Base-by-base conservation (phyloP, 2,797 vertebrate genomes). In the Psittacula echo region DNA sequence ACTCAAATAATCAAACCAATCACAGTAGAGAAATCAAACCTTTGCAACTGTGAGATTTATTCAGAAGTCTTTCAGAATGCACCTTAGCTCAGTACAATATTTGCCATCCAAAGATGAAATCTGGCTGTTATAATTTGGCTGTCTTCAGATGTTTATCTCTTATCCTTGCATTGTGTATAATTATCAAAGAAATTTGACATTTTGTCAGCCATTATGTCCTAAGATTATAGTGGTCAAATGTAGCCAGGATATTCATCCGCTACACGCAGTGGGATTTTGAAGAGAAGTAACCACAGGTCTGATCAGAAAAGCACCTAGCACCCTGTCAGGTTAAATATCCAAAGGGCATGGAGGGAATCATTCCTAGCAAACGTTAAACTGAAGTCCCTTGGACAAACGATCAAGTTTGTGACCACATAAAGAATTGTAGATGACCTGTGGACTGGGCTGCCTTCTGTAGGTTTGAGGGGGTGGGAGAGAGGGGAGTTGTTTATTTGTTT, bases 141-240 rank as follows among this genome's bases (percentile, higher is more conserved):
- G 37, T 80, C 60, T 93, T 92, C 51, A 89, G 56, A 66, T 83
- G 20, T 90, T 92, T 94, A 50, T 91, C 64, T 90, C 88, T 93
- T 97, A 88, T 94, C 93, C 85, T 96, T 95, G 34, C 77, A 68
- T 82, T 89, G 83, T 61, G 70, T 51, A 71, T 61, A 86, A 47
- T 91, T 91, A 64, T 42, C 44, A 45, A 94, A 95, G 73, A 97
- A 90, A 96, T 73, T 86, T 23, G 24, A 51, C 77, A 62, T 92
- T 85, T 96, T 89, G 74, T 95, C 91, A 93, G 91, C 54, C 85
- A 47, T 94, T 74, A 5, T 74, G 66, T 96, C 72, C 83, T 89
- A 48, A 91, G 95, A 93, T 97, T 97, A 70, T 71, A 83, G 51
- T 44, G 81, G 85, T 96, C 93, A 96, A 92, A 95, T 74, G 81